Conservation (phyloP, 2,888 invertebrate genomes). For the Trichopria drosophilae region DNA sequence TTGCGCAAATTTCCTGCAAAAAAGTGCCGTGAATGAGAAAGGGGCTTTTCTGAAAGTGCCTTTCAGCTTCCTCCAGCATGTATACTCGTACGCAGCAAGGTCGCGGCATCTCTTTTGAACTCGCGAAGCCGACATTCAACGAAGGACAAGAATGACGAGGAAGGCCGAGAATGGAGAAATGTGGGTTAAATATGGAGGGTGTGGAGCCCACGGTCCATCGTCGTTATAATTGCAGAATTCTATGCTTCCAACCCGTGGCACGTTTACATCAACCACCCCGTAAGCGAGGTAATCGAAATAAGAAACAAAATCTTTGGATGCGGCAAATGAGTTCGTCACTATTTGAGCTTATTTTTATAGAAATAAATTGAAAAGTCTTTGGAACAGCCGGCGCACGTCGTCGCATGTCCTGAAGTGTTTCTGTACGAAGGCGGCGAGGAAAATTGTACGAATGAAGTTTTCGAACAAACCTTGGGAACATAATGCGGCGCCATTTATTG, state of each 20-base stretch:
- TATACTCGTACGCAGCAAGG: no score
- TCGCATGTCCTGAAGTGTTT: no score
- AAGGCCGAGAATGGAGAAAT: slow-evolving; percentile 33
- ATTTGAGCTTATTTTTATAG: no score
- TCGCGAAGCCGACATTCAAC: slow-evolving; percentile 21
- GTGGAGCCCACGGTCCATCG: slow-evolving; percentile 44
- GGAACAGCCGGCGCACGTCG: no score
- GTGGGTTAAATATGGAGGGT: slow-evolving; percentile 51
- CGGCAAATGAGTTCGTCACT: no score
- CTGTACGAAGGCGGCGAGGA: no score
- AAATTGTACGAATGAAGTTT: no score
- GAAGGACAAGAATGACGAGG: slow-evolving; percentile 26
- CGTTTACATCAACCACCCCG: slow-evolving; percentile 32
- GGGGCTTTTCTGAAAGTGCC: slow-evolving; percentile 29
- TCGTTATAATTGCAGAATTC: slow-evolving; percentile 52
- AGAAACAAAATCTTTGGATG: no score
- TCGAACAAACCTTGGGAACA: no score
- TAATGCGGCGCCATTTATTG: no score
- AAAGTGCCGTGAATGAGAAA: slow-evolving; percentile 30
- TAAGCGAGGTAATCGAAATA: slow-evolving; percentile 16
- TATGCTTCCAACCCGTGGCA: slow-evolving; percentile 46
- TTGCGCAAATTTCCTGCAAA: slow-evolving; percentile 34
- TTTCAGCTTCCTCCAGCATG: slow-evolving; percentile 19
- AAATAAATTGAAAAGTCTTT: no score
- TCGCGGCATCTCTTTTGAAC: slow-evolving; percentile 40